These are phyloP conservation scores for Lamellibrachia satsuma DNA, from an alignment of 2,888 invertebrate species.

Conservation along the genomic window DNA sequence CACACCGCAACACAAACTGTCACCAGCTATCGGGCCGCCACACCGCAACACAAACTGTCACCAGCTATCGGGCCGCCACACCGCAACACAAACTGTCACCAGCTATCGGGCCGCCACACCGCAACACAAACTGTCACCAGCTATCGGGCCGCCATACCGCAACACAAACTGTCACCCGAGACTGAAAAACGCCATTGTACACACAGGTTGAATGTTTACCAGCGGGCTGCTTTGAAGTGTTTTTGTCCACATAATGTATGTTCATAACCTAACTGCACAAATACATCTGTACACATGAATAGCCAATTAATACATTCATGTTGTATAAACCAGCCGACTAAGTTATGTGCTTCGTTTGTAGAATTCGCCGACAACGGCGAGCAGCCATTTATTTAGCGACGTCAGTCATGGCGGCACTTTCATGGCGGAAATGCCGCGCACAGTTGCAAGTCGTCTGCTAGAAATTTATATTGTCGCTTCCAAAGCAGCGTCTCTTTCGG, in stretches of 20 bases:
- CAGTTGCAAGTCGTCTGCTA: background rate
- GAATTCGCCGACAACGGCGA: background rate
- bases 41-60: background rate
- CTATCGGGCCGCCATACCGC: no score
- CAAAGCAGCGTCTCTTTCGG: background rate
- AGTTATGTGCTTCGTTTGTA: background rate
- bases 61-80: background rate
- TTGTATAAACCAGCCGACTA: background rate
- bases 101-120: no score
- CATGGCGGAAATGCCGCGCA: background rate
- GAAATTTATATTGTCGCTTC: conserved; percentile 2
- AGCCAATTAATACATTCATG: conserved; percentile 3
- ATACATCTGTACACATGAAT: background rate
- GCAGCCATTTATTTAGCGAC: background rate
- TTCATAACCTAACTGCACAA: background rate
- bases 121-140: no score
- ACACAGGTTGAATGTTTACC: background rate
- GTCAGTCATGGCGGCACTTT: conserved; percentile 3
- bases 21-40: background rate
- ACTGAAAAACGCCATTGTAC: background rate
- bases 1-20: conserved; percentile 3
- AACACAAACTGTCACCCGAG: background rate
- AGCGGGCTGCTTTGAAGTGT: background rate
- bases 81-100: background rate
- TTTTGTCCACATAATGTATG: background rate